These are phyloP conservation scores for Cheiracanthium punctorium DNA, from an alignment of 2,888 invertebrate species.

Conservation along the genomic window DNA sequence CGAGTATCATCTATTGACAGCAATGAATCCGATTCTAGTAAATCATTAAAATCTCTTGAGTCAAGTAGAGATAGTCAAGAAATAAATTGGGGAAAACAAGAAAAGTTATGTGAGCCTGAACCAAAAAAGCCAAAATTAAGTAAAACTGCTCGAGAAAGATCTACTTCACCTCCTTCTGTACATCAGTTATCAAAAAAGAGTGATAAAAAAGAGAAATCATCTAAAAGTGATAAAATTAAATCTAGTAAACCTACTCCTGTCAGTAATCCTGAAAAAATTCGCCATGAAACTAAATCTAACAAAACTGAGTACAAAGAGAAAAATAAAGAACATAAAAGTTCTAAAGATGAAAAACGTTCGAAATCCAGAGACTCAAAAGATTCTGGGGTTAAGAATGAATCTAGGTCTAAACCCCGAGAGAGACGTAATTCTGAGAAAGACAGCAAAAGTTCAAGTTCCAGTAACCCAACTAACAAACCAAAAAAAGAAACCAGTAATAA, in stretches of 20 bases:
- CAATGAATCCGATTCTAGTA: constrained; percentile 71
- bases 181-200: constrained; percentile 74
- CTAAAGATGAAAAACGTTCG: constrained; percentile 52
- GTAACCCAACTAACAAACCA: constrained; percentile 13
- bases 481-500: constrained; percentile 25
- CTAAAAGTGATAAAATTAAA: constrained; percentile 71
- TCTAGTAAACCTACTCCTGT: constrained; percentile 32
- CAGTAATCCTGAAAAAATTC: constrained; percentile 62
- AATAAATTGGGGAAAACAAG: constrained; percentile 45
- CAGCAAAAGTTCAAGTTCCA: constrained; percentile 34
- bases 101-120: constrained; percentile 71
- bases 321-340: constrained; percentile 66
- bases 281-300: constrained; percentile 72
- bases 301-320: constrained; percentile 72
- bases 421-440: constrained; percentile 64
- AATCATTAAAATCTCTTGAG: constrained; percentile 64
- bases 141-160: constrained; percentile 59
- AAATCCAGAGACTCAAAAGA: constrained; percentile 58
- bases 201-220: constrained; percentile 76
- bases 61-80: constrained; percentile 67
- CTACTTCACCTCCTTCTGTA: constrained; percentile 70
- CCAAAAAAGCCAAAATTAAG: constrained; percentile 70
- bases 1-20: constrained; percentile 72
- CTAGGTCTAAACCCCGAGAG: constrained; percentile 47
- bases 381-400: constrained; percentile 37